A percentile compares a stretch with the other conserved stretches of the same genome.
phyloP scores from a whole-genome alignment of 2,113 vertebrate species.

The Loxodonta africana region DNA sequence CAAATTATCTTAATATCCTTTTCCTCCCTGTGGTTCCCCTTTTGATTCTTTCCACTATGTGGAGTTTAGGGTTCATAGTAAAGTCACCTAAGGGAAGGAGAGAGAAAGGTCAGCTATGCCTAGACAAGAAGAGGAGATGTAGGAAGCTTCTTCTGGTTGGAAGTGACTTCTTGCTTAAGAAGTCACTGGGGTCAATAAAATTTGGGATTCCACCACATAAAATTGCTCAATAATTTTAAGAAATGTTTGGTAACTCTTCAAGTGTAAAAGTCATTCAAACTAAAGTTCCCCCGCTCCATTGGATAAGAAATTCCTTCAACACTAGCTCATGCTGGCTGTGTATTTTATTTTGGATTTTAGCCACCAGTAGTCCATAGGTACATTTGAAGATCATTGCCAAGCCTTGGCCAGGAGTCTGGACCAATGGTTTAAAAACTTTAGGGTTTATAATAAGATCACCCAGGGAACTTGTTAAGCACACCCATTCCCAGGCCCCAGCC shows the following conservation, averaged over 20 bases:
- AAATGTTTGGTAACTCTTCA: neutral
- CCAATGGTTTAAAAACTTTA: neutral
- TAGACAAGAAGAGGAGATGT: neutral
- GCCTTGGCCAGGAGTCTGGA: neutral
- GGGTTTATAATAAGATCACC: neutral
- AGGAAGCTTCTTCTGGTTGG: neutral
- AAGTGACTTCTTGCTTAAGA: neutral
- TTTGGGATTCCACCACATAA: neutral
- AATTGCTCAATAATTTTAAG: neutral
- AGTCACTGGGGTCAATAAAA: neutral
- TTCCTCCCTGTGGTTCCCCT: neutral
- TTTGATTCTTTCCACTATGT: neutral
- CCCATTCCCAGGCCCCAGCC: neutral
- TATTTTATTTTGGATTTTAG: constrained; percentile 23
- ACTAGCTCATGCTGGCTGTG: neutral
- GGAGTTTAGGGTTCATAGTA: neutral
- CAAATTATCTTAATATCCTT: neutral
- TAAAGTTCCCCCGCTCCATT: neutral
- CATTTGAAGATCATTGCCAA: neutral
- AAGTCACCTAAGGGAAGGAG: neutral
- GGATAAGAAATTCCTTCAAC: neutral
- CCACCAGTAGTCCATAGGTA: neutral
- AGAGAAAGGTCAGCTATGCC: neutral
- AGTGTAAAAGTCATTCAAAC: constrained; percentile 36
- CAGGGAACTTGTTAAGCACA: neutral